Percentiles rank a stretch among this genome's conserved stretches.
These are phyloP conservation scores for Chlamydotis undulata DNA, from an alignment of 2,113 vertebrate species.

Conservation along the genomic window DNA sequence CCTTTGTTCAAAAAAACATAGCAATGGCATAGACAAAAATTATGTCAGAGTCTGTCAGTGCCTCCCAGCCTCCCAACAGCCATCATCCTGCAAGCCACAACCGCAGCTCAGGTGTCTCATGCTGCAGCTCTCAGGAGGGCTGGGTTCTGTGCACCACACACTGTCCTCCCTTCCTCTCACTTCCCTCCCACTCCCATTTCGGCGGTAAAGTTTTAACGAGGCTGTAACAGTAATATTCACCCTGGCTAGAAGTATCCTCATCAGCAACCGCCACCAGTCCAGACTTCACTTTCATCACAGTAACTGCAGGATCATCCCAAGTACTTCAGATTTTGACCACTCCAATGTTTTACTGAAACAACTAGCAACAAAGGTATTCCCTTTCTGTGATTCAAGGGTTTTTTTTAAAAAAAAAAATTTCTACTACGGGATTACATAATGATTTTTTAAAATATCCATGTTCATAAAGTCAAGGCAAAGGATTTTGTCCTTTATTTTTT, in stretches of 20 bases:
- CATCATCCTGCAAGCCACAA: accelerated
- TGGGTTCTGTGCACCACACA: accelerated
- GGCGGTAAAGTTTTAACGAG: neutral
- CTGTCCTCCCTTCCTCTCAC: neutral
- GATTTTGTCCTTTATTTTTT: conserved; percentile 37
- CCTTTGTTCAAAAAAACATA: neutral
- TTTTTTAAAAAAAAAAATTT: neutral
- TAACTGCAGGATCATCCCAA: neutral
- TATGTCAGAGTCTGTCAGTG: accelerated
- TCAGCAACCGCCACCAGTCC: neutral
- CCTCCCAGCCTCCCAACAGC: neutral
- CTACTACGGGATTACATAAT: neutral
- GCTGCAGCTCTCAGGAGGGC: neutral
- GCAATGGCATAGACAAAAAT: neutral
- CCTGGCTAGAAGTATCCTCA: neutral
- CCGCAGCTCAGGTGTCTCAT: accelerated
- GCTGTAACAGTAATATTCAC: neutral
- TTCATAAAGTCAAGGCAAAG: neutral
- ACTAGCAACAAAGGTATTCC: neutral
- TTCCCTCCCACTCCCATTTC: neutral
- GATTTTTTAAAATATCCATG: neutral
- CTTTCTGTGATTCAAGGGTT: neutral
- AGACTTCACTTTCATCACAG: neutral
- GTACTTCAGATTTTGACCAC: neutral
- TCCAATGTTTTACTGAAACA: neutral